These are phyloP conservation scores for Gymnoscopelus braueri DNA, from an alignment of 2,797 vertebrate genomes.

Conservation along the genomic window DNA sequence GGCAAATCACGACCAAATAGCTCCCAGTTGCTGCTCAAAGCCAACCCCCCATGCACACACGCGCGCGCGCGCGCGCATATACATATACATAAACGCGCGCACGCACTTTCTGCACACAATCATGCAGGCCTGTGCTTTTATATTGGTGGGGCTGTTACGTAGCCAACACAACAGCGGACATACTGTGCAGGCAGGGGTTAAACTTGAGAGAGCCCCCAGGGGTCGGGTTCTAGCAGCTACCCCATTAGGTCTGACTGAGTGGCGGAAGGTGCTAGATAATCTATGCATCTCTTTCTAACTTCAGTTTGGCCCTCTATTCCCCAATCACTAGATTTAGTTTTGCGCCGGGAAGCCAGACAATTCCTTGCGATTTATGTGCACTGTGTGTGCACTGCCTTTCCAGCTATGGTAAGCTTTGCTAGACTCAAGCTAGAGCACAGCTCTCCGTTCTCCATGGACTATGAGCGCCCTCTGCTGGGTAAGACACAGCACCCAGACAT, in stretches of 20 bases:
- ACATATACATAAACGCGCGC: neutral
- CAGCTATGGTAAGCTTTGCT: no score
- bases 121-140: conserved; percentile 4
- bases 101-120: neutral
- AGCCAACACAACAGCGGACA: conserved; percentile 38
- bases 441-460: conserved; percentile 26
- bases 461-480: conserved; percentile 68
- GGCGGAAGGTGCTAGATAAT: conserved; percentile 22
- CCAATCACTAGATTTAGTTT: conserved; percentile 21
- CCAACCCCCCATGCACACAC: neutral
- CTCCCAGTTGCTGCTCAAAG: neutral
- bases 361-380: conserved; percentile 26
- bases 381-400: no score
- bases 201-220: conserved; percentile 65
- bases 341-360: conserved; percentile 12
- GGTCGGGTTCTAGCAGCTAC: conserved; percentile 63
- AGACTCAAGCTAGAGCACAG: no score
- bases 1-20: neutral
- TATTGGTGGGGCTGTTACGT: conserved; percentile 25
- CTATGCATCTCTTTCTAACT: conserved; percentile 8
- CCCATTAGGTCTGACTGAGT: conserved; percentile 41
- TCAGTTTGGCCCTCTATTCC: neutral
- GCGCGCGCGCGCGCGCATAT: no score
- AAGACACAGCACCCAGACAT: neutral
- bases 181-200: conserved; percentile 72